Percentiles rank a stretch among this genome's conserved stretches.
Conservation (phyloP, 2,888 invertebrate species). For the Parnassius mnemosyne region DNA sequence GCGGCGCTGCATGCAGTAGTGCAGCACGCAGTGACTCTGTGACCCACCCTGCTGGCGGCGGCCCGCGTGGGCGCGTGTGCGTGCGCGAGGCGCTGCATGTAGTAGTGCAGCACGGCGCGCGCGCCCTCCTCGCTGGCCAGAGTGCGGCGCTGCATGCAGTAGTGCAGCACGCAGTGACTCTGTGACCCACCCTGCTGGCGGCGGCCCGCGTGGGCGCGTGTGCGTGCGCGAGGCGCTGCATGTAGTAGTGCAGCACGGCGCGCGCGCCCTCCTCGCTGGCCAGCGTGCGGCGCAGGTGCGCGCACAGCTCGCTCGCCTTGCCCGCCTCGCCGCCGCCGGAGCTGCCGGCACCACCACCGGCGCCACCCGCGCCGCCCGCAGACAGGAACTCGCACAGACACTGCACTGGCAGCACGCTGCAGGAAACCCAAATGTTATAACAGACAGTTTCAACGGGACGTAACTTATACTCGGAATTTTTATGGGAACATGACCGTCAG, state of each 20-base stretch:
- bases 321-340: constrained; percentile 53
- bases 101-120: no score
- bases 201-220: constrained; percentile 88
- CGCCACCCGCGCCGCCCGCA: constrained; percentile 71
- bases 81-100: constrained; percentile 57
- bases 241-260: constrained; percentile 94
- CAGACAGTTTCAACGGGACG: no score
- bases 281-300: constrained; percentile 78
- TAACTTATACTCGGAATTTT: no score
- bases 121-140: no score
- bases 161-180: no score
- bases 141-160: no score
- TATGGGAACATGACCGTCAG: no score
- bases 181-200: constrained; percentile 81
- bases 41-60: no score
- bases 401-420: constrained; percentile 95
- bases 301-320: constrained; percentile 85
- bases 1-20: no score
- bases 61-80: no score
- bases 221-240: constrained; percentile 90
- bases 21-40: no score
- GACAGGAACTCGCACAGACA: constrained; percentile 97
- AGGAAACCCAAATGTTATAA: neutral
- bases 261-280: constrained; percentile 83
- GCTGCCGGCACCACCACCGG: constrained; percentile 28